A percentile compares a stretch with the other conserved stretches of the same genome.
Conservation (phyloP, 2,888 invertebrate species). For the Drosophila mulleri region DNA sequence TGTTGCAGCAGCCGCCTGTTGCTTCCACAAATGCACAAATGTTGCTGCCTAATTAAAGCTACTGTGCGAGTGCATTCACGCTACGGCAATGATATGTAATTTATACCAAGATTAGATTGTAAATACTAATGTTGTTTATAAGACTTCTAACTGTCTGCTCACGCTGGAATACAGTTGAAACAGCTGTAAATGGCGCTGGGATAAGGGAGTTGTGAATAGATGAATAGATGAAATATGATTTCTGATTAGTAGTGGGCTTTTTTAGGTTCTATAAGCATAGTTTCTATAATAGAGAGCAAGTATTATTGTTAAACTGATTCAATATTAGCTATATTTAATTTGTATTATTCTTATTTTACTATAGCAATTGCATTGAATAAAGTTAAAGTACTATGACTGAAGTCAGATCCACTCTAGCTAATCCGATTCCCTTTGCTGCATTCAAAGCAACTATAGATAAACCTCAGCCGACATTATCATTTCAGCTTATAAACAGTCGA, state of each 20-base stretch:
- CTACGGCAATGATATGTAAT: conserved; percentile 15
- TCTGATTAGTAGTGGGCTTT: too few species aligned
- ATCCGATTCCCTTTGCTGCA: neutral
- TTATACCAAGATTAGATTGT: conserved; percentile 22
- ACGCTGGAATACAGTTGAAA: neutral
- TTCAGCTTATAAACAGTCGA: neutral
- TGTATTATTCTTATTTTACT: too few species aligned
- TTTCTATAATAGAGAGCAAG: neutral
- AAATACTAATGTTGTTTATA: conserved; percentile 14
- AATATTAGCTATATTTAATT: too few species aligned
- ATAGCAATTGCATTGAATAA: too few species aligned
- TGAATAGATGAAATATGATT: too few species aligned
- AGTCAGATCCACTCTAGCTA: too few species aligned
- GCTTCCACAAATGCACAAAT: conserved; percentile 44
- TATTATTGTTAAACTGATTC: too few species aligned
- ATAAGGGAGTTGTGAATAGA: neutral
- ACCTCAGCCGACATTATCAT: neutral
- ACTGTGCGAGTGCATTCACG: conserved; percentile 9
- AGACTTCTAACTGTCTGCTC: neutral
- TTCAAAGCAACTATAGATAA: neutral
- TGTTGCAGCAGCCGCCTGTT: conserved; percentile 63
- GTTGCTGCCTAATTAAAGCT: conserved; percentile 54
- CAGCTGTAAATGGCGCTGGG: neutral
- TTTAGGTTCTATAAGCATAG: neutral
- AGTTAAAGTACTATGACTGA: neutral